Conservation (phyloP, 2,113 vertebrate species). For the Ctenomys sociabilis region DNA sequence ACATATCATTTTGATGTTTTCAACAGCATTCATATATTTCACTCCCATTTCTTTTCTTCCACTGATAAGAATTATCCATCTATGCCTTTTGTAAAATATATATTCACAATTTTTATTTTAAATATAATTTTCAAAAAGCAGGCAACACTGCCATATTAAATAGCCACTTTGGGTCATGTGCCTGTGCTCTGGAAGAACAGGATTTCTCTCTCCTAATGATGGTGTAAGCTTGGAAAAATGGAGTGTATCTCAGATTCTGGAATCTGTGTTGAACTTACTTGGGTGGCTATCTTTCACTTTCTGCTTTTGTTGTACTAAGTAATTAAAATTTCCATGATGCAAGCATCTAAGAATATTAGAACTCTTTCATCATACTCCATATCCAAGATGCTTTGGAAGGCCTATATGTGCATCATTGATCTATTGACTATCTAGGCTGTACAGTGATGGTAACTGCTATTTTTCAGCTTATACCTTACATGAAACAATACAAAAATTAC, state of each 20-base stretch:
- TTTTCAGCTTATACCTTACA: background rate
- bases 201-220: background rate
- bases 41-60: background rate
- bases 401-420: background rate
- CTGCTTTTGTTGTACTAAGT: background rate
- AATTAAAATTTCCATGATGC: background rate
- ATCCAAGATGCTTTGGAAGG: background rate
- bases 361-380: background rate
- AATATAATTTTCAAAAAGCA: conserved; percentile 29
- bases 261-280: background rate
- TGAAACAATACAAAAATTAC: background rate
- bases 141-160: background rate
- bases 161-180: background rate
- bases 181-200: background rate
- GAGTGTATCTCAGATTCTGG: background rate
- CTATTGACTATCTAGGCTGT: background rate
- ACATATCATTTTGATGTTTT: background rate
- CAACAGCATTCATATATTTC: background rate
- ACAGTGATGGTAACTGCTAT: background rate
- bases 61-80: background rate
- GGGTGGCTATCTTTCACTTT: background rate
- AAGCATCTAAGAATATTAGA: background rate
- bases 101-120: background rate
- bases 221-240: background rate
- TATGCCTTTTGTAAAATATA: background rate